phyloP scores from a whole-genome alignment of 2,888 invertebrate genomes.

The Palloptera scutellata region DNA sequence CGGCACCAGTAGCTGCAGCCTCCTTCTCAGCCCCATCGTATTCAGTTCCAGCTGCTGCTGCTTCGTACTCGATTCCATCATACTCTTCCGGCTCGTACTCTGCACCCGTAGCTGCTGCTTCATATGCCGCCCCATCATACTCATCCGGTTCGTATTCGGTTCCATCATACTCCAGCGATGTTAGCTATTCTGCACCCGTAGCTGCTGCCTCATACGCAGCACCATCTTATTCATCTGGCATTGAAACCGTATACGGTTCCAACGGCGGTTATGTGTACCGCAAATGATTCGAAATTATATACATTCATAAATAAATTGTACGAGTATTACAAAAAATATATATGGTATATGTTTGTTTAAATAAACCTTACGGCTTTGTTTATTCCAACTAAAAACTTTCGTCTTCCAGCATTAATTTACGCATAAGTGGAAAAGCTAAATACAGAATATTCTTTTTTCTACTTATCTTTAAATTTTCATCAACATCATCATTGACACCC shows the following conservation, averaged over 20 bases:
- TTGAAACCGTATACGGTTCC: constrained; percentile 53
- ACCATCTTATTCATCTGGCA: constrained; percentile 32
- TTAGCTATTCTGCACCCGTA: constrained; percentile 31
- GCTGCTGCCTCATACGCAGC: constrained; percentile 30
- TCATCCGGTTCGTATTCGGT: constrained; percentile 27
- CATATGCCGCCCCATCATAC: constrained; percentile 31
- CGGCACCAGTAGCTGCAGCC: constrained; percentile 3
- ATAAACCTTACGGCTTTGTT: constrained; percentile 33
- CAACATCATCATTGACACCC: constrained; percentile 37
- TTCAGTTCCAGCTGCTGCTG: constrained; percentile 32
- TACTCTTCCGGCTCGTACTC: constrained; percentile 27
- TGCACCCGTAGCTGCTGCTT: constrained; percentile 34
- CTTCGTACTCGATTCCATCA: constrained; percentile 26
- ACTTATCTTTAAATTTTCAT: constrained; percentile 38
- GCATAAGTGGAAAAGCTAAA: constrained; percentile 40
- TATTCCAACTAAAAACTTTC: constrained; percentile 24
- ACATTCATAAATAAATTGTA: background rate
- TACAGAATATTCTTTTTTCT: constrained; percentile 53
- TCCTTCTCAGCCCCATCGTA: constrained; percentile 3
- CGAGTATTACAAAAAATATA: constrained; percentile 13
- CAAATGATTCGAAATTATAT: constrained; percentile 33
- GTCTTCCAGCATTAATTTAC: constrained; percentile 17
- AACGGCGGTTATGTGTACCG: constrained; percentile 60
- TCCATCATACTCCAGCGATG: constrained; percentile 17
- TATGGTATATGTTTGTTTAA: constrained; percentile 9